These are phyloP conservation scores for Trichonephila clavipes DNA, from an alignment of 1,140 invertebrate genomes.

Conservation along the genomic window DNA sequence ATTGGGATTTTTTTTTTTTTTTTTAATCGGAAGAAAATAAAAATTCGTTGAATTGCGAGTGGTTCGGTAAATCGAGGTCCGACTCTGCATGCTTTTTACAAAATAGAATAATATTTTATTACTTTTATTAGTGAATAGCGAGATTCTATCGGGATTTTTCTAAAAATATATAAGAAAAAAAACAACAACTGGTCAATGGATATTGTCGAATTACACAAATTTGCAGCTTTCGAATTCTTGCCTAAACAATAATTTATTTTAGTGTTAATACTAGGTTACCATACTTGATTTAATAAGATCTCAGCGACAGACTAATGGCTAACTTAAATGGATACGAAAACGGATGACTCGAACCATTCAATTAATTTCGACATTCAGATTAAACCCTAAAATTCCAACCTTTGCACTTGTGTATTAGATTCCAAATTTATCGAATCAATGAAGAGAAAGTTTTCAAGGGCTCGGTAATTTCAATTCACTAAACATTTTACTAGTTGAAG, in stretches of 20 bases:
- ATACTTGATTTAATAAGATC: neutral
- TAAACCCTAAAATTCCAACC: constrained; percentile 13
- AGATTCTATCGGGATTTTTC: too few relatives aligned
- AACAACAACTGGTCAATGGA: too few relatives aligned
- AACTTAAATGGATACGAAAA: constrained; percentile 23
- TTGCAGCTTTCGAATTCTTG: too few relatives aligned
- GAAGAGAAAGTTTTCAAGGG: neutral
- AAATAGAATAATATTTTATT: too few relatives aligned
- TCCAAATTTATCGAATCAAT: neutral
- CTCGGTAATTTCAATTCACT: neutral
- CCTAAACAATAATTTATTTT: neutral
- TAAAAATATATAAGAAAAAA: too few relatives aligned
- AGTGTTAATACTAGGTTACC: neutral
- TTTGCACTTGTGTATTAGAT: neutral
- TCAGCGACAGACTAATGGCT: neutral
- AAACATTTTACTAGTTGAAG: neutral
- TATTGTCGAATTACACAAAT: too few relatives aligned
- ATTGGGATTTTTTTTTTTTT: too few relatives aligned
- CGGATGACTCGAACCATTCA: neutral
- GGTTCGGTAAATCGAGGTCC: too few relatives aligned
- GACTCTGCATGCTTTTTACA: too few relatives aligned
- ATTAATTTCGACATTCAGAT: constrained; percentile 20
- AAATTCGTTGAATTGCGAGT: too few relatives aligned
- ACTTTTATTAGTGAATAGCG: too few relatives aligned
- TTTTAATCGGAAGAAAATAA: too few relatives aligned